Percentiles rank a stretch among this genome's conserved stretches.
Evolutionary conservation across 2,113 vertebrate genomes (phyloP).

Genomic region (Prochilodus magdalenae): DNA sequence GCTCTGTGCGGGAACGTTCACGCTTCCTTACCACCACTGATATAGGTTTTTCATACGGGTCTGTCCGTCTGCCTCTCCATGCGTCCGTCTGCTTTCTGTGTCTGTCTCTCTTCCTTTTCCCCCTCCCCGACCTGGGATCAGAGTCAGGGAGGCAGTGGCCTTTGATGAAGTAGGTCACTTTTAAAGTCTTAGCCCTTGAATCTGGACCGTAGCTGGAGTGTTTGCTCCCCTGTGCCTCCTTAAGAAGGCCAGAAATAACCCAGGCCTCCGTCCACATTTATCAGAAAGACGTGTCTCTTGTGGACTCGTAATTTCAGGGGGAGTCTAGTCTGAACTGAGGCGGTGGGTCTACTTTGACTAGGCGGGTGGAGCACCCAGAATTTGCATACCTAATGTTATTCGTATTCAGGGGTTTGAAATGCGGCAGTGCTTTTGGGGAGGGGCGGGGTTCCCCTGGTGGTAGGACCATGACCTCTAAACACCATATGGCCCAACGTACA

Average conservation of each 20-base stretch:
- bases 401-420: no score
- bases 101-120: neutral
- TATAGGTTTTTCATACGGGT: neutral
- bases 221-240: conserved; percentile 60
- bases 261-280: conserved; percentile 49
- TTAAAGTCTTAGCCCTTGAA: conserved; percentile 63
- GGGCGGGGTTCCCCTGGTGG: no score
- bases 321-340: neutral
- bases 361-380: no score
- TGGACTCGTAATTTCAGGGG: conserved; percentile 56
- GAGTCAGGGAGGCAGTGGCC: conserved; percentile 22
- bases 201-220: conserved; percentile 52
- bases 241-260: conserved; percentile 66
- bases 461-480: no score
- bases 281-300: conserved; percentile 58
- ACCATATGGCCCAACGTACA: no score
- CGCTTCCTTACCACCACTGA: conserved; percentile 19
- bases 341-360: neutral
- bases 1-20: neutral
- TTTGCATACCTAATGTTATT: no score
- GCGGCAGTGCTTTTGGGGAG: no score
- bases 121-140: conserved; percentile 25
- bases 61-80: conserved; percentile 9
- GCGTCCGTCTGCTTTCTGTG: neutral
- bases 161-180: conserved; percentile 62